Evolutionary conservation across 1,140 invertebrate species (phyloP).

Genomic region (Holotrichia oblita): DNA sequence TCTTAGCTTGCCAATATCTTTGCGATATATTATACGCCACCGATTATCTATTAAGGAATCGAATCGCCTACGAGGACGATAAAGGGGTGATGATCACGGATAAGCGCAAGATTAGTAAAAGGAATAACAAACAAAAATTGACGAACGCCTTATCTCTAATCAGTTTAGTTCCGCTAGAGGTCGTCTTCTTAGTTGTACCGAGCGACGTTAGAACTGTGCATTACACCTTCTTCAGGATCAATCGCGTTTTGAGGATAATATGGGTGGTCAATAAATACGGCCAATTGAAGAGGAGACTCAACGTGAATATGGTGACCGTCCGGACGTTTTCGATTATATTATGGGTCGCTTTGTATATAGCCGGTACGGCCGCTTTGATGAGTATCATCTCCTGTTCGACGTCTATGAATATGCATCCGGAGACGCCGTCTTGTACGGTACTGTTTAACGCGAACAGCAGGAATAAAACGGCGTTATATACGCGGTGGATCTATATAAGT

Average conservation of each 20-base stretch:
- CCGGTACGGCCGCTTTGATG: not conserved
- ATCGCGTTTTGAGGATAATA: not conserved
- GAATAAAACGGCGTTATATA: not conserved
- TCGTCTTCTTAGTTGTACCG: not conserved
- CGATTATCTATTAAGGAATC: not conserved
- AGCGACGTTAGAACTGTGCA: not conserved
- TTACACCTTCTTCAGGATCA: not conserved
- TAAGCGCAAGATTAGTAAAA: not conserved
- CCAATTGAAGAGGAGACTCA: not conserved
- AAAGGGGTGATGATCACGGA: constrained; percentile 8
- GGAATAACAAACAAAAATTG: not conserved
- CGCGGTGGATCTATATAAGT: not conserved
- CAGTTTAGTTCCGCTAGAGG: constrained; percentile 20
- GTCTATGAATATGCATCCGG: not conserved
- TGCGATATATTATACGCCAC: constrained; percentile 23
- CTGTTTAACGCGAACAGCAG: not conserved
- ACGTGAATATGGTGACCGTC: not conserved
- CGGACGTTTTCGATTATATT: not conserved
- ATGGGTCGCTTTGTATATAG: not conserved
- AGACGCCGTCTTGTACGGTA: not conserved
- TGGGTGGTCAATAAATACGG: not conserved
- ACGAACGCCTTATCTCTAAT: not conserved
- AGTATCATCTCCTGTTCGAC: not conserved
- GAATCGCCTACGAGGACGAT: constrained; percentile 2
- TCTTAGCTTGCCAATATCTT: constrained; percentile 12